Evolutionary conservation across 2,888 invertebrate genomes (phyloP).

Genomic region (Disparrhopalites patrizii): DNA sequence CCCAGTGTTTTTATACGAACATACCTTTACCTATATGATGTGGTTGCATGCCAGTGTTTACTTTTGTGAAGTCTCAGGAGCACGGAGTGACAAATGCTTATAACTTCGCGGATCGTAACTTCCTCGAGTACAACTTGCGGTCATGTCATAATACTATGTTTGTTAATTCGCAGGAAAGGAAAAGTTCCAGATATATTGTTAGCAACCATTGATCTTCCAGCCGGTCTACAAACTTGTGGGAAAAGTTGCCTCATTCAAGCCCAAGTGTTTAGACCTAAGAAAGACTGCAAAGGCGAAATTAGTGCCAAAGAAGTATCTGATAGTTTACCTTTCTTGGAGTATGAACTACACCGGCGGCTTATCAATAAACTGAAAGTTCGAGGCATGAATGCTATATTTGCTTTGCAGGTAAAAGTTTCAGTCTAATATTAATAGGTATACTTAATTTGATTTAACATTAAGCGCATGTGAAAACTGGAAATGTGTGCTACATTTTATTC

Average conservation of each 20-base stretch:
- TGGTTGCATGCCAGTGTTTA: no score
- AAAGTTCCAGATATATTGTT: slow-evolving; percentile 88
- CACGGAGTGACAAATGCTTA: no score
- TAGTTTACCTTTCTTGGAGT: slow-evolving; percentile 90
- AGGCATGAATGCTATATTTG: slow-evolving; percentile 92
- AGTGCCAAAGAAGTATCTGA: slow-evolving; percentile 93
- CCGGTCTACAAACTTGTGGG: slow-evolving; percentile 67
- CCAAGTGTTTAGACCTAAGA: slow-evolving; percentile 71
- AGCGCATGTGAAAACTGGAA: no score
- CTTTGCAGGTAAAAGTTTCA: slow-evolving; percentile 61
- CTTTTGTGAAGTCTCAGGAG: no score
- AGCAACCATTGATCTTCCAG: slow-evolving; percentile 81
- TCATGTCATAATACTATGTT: not conserved
- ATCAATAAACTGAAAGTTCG: slow-evolving; percentile 86
- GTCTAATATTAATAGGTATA: not conserved
- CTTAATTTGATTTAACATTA: not conserved
- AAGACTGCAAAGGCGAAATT: slow-evolving; percentile 74
- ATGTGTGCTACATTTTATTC: slow-evolving; percentile 10
- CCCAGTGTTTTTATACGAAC: no score
- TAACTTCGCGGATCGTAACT: not conserved
- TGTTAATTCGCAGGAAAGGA: slow-evolving; percentile 59
- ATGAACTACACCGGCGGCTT: slow-evolving; percentile 85
- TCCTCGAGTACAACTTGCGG: not conserved
- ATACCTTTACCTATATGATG: no score
- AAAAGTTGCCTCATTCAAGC: slow-evolving; percentile 66